These are phyloP conservation scores for Drosophila burlai DNA, from an alignment of 1,140 invertebrate species.

Conservation along the genomic window DNA sequence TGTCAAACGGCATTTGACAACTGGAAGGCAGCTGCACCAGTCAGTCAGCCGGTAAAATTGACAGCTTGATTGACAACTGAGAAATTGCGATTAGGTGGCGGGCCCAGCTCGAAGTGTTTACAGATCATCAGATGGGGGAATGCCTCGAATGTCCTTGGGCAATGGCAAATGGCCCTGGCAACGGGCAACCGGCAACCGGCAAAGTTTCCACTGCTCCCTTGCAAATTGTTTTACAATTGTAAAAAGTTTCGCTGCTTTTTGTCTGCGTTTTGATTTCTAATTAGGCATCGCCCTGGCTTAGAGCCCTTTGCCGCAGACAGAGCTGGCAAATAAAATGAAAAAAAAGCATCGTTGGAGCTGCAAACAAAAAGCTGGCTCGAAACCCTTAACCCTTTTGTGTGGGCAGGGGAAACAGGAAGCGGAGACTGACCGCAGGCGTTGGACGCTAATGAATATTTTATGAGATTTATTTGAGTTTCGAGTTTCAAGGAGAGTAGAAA, in stretches of 20 bases:
- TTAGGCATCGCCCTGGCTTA: conserved; percentile 53
- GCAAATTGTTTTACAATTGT: conserved; percentile 79
- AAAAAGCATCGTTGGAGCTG: conserved; percentile 17
- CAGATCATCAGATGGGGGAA: conserved; percentile 31
- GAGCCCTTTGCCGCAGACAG: conserved; percentile 16
- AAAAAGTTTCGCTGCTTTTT: conserved; percentile 66
- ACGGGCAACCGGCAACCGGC: conserved; percentile 3
- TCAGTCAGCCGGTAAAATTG: conserved; percentile 64
- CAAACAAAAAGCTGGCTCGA: conserved; percentile 48
- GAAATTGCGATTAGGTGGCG: conserved; percentile 64
- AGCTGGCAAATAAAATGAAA: neutral
- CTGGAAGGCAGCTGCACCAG: conserved; percentile 67
- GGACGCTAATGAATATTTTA: conserved; percentile 82
- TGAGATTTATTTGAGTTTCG: conserved; percentile 82
- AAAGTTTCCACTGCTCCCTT: conserved; percentile 48
- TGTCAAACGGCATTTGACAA: conserved; percentile 71
- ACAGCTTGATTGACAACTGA: conserved; percentile 81
- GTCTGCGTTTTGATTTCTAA: conserved; percentile 79
- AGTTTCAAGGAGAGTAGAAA: conserved; percentile 61
- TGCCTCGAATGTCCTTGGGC: conserved; percentile 49
- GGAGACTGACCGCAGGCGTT: conserved; percentile 74
- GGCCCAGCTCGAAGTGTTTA: conserved; percentile 29
- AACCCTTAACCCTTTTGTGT: conserved; percentile 76
- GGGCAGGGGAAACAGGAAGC: conserved; percentile 27
- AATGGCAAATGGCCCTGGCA: conserved; percentile 25